phyloP scores from a whole-genome alignment of 2,888 invertebrate genomes.

The Eupeodes luniger region DNA sequence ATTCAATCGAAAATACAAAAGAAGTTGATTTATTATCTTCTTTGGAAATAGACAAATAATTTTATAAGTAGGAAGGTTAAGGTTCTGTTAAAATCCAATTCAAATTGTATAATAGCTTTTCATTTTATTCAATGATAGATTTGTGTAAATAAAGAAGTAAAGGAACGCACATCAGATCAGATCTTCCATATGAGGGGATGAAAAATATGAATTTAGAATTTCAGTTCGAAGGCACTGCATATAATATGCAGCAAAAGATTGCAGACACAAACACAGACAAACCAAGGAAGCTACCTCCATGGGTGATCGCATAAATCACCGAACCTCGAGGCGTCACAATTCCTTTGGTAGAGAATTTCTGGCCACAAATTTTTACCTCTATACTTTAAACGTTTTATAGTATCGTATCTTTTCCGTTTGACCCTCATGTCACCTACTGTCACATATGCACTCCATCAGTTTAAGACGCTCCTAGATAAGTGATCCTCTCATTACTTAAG shows the following conservation, averaged over 20 bases:
- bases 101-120: conserved; percentile 31
- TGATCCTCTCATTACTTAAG: conserved; percentile 75
- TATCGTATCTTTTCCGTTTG: conserved; percentile 7
- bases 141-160: conserved; percentile 57
- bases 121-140: conserved; percentile 18
- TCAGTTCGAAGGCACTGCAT: not conserved
- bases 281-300: conserved; percentile 68
- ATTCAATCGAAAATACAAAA: not conserved
- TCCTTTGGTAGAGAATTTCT: conserved; percentile 64
- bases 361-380: conserved; percentile 64
- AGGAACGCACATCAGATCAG: not conserved
- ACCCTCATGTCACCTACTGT: conserved; percentile 72
- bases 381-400: conserved; percentile 6
- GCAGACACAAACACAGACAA: not conserved
- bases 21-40: conserved; percentile 52
- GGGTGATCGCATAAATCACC: conserved; percentile 74
- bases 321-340: conserved; percentile 67
- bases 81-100: conserved; percentile 13
- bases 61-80: not conserved
- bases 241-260: too few species aligned
- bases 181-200: conserved; percentile 10
- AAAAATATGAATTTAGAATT: conserved; percentile 11
- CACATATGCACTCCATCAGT: conserved; percentile 70
- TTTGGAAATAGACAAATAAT: not conserved
- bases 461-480: conserved; percentile 71